Percentiles rank a stretch among this genome's conserved stretches.
phyloP scores from a whole-genome alignment of 2,113 vertebrate species.

The Platichthys stellatus region DNA sequence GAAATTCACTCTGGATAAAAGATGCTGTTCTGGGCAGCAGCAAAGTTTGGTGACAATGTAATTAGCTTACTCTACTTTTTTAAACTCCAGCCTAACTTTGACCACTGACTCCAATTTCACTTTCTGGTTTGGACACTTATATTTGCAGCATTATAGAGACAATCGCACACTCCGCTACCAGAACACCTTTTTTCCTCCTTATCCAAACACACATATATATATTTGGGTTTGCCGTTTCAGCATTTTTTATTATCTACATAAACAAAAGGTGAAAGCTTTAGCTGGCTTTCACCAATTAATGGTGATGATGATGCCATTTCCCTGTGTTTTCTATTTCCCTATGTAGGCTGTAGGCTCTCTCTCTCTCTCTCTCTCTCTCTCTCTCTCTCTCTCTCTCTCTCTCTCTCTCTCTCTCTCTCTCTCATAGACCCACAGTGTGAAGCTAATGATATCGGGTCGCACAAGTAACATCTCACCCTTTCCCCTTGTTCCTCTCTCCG shows the following conservation, averaged over 20 bases:
- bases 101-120: neutral
- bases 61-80: neutral
- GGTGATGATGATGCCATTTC: slow-evolving; percentile 1
- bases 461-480: slow-evolving; percentile 5
- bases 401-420: neutral
- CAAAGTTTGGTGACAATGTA: neutral
- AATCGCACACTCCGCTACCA: neutral
- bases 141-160: neutral
- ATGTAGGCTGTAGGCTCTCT: neutral
- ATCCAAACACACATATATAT: neutral
- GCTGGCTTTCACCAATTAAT: slow-evolving; percentile 29
- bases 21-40: neutral
- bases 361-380: neutral
- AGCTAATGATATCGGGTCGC: slow-evolving; percentile 56
- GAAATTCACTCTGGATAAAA: neutral
- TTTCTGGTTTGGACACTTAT: neutral
- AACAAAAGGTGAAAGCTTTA: slow-evolving; percentile 19
- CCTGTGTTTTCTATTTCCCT: slow-evolving; percentile 13
- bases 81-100: neutral
- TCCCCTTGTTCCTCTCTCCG: neutral
- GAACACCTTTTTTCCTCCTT: neutral
- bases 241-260: slow-evolving; percentile 13
- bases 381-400: neutral
- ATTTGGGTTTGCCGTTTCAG: slow-evolving; percentile 15
- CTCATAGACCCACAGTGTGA: neutral